A percentile compares a stretch with the other conserved stretches of the same genome.
Conservation (phyloP, 2,888 invertebrate genomes). For the Epicampocera succincta region DNA sequence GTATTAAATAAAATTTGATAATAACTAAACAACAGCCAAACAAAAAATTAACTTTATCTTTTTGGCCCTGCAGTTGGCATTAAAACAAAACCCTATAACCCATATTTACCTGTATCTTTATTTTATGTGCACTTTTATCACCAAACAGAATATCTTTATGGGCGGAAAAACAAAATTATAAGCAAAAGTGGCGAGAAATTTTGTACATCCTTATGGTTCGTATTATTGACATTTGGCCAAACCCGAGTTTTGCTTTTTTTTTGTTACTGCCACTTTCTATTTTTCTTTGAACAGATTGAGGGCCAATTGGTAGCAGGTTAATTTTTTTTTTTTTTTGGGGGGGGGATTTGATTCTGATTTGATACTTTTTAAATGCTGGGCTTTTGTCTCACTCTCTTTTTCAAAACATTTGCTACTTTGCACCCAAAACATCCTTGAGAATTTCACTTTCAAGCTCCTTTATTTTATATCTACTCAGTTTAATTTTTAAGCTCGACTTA, state of each 20-base stretch:
- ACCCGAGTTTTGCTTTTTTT: background rate
- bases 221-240: constrained; percentile 58
- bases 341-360: no score
- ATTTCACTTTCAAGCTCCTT: no score
- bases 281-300: background rate
- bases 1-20: constrained; percentile 1
- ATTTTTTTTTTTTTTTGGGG: constrained; percentile 1
- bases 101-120: no score
- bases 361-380: no score
- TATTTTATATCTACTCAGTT: no score
- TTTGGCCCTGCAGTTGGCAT: no score
- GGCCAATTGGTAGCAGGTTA: constrained; percentile 11
- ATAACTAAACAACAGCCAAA: background rate
- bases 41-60: background rate
- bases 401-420: no score
- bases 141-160: background rate
- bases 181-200: constrained; percentile 25
- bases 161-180: background rate
- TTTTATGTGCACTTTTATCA: background rate
- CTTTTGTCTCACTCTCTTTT: no score
- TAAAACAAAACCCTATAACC: no score
- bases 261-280: constrained; percentile 26
- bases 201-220: constrained; percentile 29
- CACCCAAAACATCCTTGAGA: no score
- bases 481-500: no score